These are phyloP conservation scores for Neopipo cinnamomea DNA, from an alignment of 2,113 vertebrate genomes.

Conservation along the genomic window DNA sequence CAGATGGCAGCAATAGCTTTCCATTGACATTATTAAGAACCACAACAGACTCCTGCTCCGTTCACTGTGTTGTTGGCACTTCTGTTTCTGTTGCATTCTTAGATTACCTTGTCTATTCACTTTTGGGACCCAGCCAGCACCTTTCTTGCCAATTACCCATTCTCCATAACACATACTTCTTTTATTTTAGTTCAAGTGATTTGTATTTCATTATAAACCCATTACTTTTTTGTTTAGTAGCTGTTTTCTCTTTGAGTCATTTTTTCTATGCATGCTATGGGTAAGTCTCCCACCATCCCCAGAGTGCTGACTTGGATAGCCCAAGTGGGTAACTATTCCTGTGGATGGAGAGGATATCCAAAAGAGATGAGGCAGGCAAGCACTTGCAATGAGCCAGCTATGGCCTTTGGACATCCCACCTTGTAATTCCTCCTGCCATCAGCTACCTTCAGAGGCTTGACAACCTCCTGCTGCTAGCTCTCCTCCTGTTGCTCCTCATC, in stretches of 20 bases:
- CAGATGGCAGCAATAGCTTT: background rate
- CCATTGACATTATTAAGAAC: background rate
- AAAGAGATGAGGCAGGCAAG: background rate
- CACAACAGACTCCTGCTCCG: accelerated
- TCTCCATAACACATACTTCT: background rate
- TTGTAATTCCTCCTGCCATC: background rate
- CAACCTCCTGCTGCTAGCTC: background rate
- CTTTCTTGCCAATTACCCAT: background rate
- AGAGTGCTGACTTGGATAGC: background rate
- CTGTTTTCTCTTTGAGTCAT: background rate
- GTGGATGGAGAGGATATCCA: background rate
- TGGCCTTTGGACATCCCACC: background rate
- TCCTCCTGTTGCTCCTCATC: background rate
- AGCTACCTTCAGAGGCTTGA: background rate
- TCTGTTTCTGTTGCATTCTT: background rate
- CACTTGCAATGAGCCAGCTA: background rate
- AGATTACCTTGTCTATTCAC: background rate
- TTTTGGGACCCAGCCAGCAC: background rate
- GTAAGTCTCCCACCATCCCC: background rate
- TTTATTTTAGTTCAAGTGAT: background rate
- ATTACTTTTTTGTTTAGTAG: background rate
- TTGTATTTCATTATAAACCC: background rate
- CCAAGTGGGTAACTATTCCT: background rate
- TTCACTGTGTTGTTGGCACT: background rate
- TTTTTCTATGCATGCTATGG: background rate